Conservation (phyloP, 2,113 vertebrate species). For the Plotosus lineatus region DNA sequence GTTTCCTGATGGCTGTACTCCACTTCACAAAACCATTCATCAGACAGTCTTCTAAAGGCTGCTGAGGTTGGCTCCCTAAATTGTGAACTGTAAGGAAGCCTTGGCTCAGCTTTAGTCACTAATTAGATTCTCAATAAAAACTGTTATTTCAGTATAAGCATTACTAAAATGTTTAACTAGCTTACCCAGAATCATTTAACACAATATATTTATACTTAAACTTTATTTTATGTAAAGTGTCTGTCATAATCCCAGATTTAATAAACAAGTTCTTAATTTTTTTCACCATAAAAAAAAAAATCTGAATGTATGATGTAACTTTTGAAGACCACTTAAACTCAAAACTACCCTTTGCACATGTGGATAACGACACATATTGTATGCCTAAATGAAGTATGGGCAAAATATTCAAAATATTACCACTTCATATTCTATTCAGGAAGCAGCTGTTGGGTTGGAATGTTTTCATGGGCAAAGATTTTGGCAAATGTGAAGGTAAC, state of each 20-base stretch:
- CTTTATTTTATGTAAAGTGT: background rate
- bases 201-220: no score
- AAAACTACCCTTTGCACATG: background rate
- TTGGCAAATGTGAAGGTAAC: background rate
- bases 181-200: background rate
- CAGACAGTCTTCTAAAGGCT: background rate
- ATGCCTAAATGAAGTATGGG: background rate
- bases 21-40: conserved; percentile 32
- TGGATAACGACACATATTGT: background rate
- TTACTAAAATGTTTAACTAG: background rate
- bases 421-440: background rate
- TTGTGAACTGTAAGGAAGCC: background rate
- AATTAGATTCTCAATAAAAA: conserved; percentile 24
- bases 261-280: no score
- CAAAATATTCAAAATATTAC: conserved; percentile 8
- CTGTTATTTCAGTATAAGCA: background rate
- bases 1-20: conserved; percentile 20
- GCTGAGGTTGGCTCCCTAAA: conserved; percentile 20
- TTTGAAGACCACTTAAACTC: background rate
- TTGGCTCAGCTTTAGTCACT: conserved; percentile 17
- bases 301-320: background rate
- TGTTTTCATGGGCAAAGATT: background rate
- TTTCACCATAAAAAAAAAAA: no score
- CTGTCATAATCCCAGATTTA: no score
- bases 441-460: background rate